Percentiles rank a stretch among this genome's conserved stretches.
Conservation (phyloP, 64 coral and sea anemone genomes). For the Montipora efflorescens region DNA sequence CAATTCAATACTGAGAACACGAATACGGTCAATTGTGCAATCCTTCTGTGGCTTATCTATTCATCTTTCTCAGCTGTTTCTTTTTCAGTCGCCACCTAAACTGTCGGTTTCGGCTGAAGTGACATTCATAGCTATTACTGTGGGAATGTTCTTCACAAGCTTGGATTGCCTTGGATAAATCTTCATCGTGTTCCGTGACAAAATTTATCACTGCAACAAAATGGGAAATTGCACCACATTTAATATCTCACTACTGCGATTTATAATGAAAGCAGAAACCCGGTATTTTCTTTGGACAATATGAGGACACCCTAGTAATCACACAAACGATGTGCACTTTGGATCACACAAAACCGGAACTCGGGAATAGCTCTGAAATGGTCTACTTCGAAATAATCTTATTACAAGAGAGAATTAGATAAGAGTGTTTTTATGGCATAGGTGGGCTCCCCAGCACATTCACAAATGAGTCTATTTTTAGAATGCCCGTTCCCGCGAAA, state of each 20-base stretch:
- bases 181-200: slow-evolving; percentile 78
- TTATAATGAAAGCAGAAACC: not conserved
- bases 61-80: slow-evolving; percentile 15
- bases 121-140: slow-evolving; percentile 54
- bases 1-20: no score
- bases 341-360: no score
- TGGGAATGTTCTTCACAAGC: slow-evolving; percentile 26
- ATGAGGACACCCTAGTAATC: no score
- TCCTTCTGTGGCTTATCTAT: not conserved
- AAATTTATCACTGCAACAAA: slow-evolving; percentile 81
- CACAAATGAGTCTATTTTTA: no score
- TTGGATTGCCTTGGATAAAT: slow-evolving; percentile 73
- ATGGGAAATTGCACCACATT: not conserved
- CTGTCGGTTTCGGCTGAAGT: slow-evolving; percentile 89
- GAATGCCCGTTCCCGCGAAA: no score
- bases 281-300: no score
- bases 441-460: no score
- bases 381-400: no score
- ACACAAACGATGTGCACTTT: no score
- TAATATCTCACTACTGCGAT: not conserved
- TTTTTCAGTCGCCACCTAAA: slow-evolving; percentile 86
- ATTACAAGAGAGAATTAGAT: no score
- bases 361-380: no score
- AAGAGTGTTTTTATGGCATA: no score
- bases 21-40: not conserved